Conservation (phyloP, 2,797 vertebrate genomes). For the Mus caroli region DNA sequence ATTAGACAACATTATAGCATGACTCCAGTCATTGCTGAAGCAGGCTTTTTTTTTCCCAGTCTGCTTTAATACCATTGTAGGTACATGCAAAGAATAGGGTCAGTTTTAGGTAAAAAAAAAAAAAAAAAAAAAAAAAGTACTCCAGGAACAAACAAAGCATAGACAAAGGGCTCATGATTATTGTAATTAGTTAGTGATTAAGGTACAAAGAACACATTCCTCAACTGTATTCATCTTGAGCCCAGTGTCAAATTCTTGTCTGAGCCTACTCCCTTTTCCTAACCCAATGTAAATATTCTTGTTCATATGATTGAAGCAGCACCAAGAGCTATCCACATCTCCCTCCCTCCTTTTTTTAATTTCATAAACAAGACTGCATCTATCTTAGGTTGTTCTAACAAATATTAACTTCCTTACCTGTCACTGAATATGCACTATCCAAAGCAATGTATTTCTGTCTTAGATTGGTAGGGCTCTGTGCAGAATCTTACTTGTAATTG, state of each 20-base stretch:
- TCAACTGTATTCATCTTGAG: background rate
- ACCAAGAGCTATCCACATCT: background rate
- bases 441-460: too few relatives aligned
- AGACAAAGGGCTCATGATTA: background rate
- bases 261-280: background rate
- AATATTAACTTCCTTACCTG: background rate
- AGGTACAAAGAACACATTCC: background rate
- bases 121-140: background rate
- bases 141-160: background rate
- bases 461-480: too few relatives aligned
- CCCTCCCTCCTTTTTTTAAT: background rate
- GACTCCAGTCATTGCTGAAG: background rate
- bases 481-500: too few relatives aligned
- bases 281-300: background rate
- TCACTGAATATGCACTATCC: too few relatives aligned
- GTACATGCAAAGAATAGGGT: background rate
- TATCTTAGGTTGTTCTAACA: background rate
- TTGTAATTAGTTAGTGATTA: background rate
- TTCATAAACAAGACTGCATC: background rate
- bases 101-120: background rate
- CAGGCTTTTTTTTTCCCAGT: background rate
- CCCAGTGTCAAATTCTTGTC: background rate
- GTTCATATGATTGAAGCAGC: background rate
- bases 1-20: background rate
- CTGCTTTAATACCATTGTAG: background rate